These are phyloP conservation scores for Aurelia aurita complex sp. Pacific DNA, from an alignment of 30 jellyfish, hydroid and myxozoan genomes.

Conservation along the genomic window DNA sequence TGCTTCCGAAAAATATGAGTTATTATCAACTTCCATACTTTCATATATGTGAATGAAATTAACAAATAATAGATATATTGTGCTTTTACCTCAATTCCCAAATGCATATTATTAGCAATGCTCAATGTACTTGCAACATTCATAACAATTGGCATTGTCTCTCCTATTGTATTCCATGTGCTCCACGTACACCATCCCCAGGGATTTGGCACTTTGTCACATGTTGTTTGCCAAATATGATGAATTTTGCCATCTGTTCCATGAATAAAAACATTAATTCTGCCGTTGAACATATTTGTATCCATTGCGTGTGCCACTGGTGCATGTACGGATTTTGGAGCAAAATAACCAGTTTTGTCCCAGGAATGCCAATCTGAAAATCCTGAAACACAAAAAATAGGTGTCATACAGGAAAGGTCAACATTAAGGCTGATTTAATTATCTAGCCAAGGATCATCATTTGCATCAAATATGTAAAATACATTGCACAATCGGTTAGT, in stretches of 20 bases:
- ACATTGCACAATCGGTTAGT: too few species aligned
- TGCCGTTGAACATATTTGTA: conserved; percentile 89
- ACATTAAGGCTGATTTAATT: background rate
- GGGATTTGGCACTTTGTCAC: conserved; percentile 99
- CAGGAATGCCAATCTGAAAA: conserved; percentile 90
- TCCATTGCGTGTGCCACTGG: conserved; percentile 97
- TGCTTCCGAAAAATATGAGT: too few species aligned
- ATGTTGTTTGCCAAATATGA: conserved; percentile 98
- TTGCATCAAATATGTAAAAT: too few species aligned
- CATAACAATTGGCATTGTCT: conserved; percentile 45
- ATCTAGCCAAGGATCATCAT: background rate
- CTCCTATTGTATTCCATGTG: conserved; percentile 87
- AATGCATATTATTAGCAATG: conserved; percentile 88
- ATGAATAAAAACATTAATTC: conserved; percentile 88
- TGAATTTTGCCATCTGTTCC: conserved; percentile 93
- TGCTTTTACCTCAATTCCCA: conserved; percentile 89
- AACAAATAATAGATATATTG: background rate
- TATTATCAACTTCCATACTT: too few species aligned
- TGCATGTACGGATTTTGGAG: conserved; percentile 89
- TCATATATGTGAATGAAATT: background rate
- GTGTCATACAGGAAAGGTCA: background rate
- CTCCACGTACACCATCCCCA: conserved; percentile 99
- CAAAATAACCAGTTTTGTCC: conserved; percentile 97
- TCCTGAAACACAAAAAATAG: conserved; percentile 19
- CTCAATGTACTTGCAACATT: conserved; percentile 64